phyloP scores from a whole-genome alignment of 1,140 invertebrate genomes.

The Drusus annulatus region DNA sequence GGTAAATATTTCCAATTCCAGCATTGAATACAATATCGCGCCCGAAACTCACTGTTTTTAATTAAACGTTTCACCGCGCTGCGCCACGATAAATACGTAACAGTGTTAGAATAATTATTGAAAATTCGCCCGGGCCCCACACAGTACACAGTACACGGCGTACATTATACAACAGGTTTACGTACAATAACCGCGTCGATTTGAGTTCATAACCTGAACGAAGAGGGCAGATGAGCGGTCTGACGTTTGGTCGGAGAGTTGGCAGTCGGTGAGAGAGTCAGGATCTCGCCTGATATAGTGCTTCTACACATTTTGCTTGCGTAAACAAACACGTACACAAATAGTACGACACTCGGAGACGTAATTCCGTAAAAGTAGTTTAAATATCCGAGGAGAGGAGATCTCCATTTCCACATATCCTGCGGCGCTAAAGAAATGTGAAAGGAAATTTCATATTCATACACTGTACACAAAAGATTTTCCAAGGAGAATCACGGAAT shows the following conservation, averaged over 20 bases:
- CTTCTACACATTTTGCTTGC: slow-evolving; percentile 27
- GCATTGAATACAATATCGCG: no score
- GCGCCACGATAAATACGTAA: no score
- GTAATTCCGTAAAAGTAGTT: slow-evolving; percentile 29
- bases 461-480: slow-evolving; percentile 35
- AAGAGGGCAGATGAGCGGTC: neutral
- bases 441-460: slow-evolving; percentile 33
- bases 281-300: slow-evolving; percentile 21
- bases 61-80: no score
- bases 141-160: neutral
- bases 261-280: neutral
- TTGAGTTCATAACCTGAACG: neutral
- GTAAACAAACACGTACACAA: slow-evolving; percentile 37
- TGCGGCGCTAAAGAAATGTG: slow-evolving; percentile 30
- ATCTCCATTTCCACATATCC: slow-evolving; percentile 31
- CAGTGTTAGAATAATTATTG: neutral
- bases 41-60: no score
- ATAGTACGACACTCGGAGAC: slow-evolving; percentile 25
- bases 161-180: neutral
- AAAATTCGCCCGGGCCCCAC: neutral
- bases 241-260: neutral
- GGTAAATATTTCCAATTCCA: no score
- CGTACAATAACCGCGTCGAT: neutral
- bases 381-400: slow-evolving; percentile 21
- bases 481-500: slow-evolving; percentile 27